Base-by-base conservation (phyloP, 2,888 invertebrate genomes). In the Cerceris ruficornis region DNA sequence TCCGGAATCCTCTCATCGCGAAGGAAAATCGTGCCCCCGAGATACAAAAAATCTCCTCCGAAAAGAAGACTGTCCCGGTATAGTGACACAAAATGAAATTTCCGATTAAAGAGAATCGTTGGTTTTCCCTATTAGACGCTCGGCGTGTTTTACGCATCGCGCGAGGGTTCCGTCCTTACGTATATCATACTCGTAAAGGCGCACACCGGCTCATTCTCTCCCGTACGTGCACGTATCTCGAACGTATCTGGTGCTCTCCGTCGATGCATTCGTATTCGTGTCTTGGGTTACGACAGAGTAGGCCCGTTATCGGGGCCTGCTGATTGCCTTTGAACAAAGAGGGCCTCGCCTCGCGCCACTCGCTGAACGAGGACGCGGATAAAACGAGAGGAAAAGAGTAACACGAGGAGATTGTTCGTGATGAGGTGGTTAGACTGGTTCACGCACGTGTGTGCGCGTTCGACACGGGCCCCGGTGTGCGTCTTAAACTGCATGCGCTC, bases 391-490 rank as follows among this genome's bases (percentile, higher is more conserved):
- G 82, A 89, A 88, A 88, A 87, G 90, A 89, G 88, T 87, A 89
- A 87, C 88, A 89, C 88, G 87, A 91, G 88, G 91, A 92, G 92
- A 92, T 91, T 91, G 92, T 91, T 90, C 91, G 89, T 90, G 91
- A 90, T 90, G 92, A 92, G 92, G 92, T 92, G 92, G 92, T 92
- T 91, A 91, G 90, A 92, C 92, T 92, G 92, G 92, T 92, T 92
- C 88, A 87, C 88, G 88, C 88, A 89, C 87, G 78, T 79, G 86
- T 86, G 84, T 86, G 84, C 78, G 84, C 77, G 86, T 70, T 79
- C 78, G 81, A 87, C 77, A 84, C 77, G 80, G 85, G 68, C 77
- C 75, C 75, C 81, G 77, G 84, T 87, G 86, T 87, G 86, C 84
- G 86, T 86, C 81, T 87, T 86, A 83, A 86, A 84, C 86, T 86